phyloP scores from a whole-genome alignment of 1,140 invertebrate species.

The Drosophila pectinifera region DNA sequence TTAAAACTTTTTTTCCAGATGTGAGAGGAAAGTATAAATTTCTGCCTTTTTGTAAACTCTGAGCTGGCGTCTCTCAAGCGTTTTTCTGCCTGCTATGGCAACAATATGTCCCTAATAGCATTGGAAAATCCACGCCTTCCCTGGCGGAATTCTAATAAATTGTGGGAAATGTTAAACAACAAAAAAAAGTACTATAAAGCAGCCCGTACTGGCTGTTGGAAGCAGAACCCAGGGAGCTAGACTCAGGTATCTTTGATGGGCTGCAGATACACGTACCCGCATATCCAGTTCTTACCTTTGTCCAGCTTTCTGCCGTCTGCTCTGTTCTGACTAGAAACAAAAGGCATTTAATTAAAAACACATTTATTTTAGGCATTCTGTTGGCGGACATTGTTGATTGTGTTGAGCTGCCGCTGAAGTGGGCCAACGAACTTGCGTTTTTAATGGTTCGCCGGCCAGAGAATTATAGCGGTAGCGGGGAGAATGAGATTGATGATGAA shows the following conservation, averaged over 20 bases:
- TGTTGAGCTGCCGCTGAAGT: conserved; percentile 42
- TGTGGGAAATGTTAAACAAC: conserved; percentile 56
- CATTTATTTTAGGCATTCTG: conserved; percentile 64
- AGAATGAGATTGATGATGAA: conserved; percentile 33
- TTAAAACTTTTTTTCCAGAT: conserved; percentile 52
- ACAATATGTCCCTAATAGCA: conserved; percentile 36
- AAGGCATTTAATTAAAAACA: conserved; percentile 76
- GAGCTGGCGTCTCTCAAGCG: conserved; percentile 1
- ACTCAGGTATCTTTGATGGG: conserved; percentile 13
- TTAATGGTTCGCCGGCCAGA: conserved; percentile 55
- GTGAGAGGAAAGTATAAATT: conserved; percentile 20
- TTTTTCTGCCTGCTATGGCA: conserved; percentile 2
- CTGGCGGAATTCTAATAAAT: conserved; percentile 43
- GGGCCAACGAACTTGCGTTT: conserved; percentile 65
- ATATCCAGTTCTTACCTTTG: conserved; percentile 40
- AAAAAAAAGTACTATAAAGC: conserved; percentile 18
- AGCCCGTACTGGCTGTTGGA: conserved; percentile 23
- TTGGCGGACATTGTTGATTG: conserved; percentile 46
- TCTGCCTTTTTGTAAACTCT: not conserved
- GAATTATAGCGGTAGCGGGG: conserved; percentile 9
- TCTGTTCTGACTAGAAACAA: conserved; percentile 48
- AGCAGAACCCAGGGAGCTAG: not conserved
- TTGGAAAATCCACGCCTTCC: conserved; percentile 28
- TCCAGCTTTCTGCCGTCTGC: conserved; percentile 24
- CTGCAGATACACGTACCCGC: conserved; percentile 20